Percentiles rank a stretch among this genome's conserved stretches.
Conservation (phyloP, 2,888 invertebrate species). For the Yponomeuta evonymella region DNA sequence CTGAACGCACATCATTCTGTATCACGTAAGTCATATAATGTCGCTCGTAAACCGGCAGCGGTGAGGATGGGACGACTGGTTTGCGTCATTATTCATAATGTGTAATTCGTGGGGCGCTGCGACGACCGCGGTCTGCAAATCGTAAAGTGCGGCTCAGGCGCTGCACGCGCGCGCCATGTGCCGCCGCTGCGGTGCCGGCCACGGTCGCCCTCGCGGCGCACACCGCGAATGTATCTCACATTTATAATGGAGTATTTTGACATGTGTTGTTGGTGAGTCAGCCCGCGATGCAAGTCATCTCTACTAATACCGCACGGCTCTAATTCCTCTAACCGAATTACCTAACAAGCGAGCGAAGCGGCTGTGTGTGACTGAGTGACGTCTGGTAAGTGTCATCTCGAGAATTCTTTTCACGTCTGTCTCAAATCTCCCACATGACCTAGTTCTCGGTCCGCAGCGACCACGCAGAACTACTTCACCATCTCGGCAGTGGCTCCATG, state of each 20-base stretch:
- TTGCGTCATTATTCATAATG: constrained; percentile 1
- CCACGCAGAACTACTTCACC: not conserved
- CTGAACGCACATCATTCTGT: not conserved
- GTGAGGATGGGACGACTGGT: constrained; percentile 34
- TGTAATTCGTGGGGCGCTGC: not conserved
- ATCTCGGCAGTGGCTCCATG: not conserved
- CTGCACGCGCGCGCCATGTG: constrained; percentile 1
- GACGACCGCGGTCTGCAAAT: not conserved
- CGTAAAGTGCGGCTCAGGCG: not conserved
- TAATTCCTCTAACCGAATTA: constrained; percentile 10
- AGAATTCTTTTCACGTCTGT: constrained; percentile 29
- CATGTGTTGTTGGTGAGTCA: constrained; percentile 69
- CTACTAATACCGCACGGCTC: constrained; percentile 13
- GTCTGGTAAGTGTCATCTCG: constrained; percentile 38
- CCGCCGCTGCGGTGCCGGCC: not conserved
- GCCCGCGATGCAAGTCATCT: constrained; percentile 5
- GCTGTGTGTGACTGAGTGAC: constrained; percentile 25
- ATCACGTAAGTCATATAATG: constrained; percentile 23
- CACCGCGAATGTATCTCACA: constrained; percentile 7
- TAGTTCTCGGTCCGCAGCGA: constrained; percentile 29
- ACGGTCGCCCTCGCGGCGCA: not conserved
- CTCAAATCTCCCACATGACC: constrained; percentile 27
- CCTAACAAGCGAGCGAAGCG: constrained; percentile 42
- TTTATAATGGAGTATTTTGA: constrained; percentile 56
- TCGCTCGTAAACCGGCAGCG: constrained; percentile 29